Conservation (phyloP, 2,113 vertebrate species). For the Ondatra zibethicus region DNA sequence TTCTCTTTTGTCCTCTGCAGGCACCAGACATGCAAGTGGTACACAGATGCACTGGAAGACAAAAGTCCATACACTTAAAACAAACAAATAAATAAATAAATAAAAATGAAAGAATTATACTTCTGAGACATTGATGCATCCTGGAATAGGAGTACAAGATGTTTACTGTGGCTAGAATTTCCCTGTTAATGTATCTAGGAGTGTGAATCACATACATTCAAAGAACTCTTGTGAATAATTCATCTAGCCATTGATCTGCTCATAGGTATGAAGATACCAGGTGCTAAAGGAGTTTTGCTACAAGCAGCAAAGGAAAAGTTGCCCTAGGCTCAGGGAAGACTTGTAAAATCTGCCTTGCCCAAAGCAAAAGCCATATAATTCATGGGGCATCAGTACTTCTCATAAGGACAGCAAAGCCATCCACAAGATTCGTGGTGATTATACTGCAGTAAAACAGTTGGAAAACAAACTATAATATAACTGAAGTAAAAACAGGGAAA, state of each 20-base stretch:
- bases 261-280: neutral
- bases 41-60: neutral
- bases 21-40: neutral
- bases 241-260: neutral
- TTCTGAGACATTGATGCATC: neutral
- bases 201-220: neutral
- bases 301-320: neutral
- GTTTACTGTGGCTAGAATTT: neutral
- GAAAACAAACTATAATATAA: neutral
- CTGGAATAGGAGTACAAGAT: neutral
- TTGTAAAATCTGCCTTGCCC: neutral
- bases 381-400: neutral
- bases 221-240: neutral
- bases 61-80: neutral
- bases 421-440: neutral
- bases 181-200: neutral
- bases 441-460: neutral
- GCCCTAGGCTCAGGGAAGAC: neutral
- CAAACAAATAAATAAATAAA: neutral
- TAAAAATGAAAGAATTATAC: no score
- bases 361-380: neutral
- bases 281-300: neutral
- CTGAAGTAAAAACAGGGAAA: neutral
- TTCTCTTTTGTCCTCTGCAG: no score
- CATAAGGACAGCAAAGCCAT: neutral